Evolutionary conservation across 2,113 vertebrate genomes (phyloP).

Genomic region (Oreochromis niloticus): DNA sequence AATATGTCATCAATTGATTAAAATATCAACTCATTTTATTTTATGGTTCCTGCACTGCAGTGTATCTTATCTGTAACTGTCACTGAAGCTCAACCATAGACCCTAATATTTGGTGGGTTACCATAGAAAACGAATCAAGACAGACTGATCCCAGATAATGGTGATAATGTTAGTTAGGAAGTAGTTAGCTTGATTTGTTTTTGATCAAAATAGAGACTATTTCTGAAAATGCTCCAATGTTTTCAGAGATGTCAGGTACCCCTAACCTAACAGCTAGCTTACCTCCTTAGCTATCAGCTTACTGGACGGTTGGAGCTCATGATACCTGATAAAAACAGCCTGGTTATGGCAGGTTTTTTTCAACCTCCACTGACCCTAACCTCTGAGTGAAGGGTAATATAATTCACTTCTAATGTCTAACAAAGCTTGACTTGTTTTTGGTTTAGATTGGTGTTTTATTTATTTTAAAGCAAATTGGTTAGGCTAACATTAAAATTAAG

Average conservation of each 20-base stretch:
- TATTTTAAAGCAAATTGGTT: neutral
- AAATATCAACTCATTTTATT: neutral
- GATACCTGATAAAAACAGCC: neutral
- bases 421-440: neutral
- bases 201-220: neutral
- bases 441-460: neutral
- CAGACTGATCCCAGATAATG: neutral
- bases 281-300: neutral
- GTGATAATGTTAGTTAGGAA: neutral
- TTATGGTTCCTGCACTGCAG: neutral
- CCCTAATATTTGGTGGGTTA: neutral
- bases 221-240: neutral
- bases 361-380: neutral
- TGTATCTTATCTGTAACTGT: neutral
- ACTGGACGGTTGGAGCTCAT: neutral
- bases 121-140: neutral
- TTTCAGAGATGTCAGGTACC: neutral
- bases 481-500: neutral
- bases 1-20: neutral
- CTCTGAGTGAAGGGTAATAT: neutral
- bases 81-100: neutral
- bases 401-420: neutral
- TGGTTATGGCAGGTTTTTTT: neutral
- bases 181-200: neutral
- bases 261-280: neutral